Percentiles rank a stretch among this genome's conserved stretches.
Conservation (phyloP, 1,140 invertebrate genomes). For the Cotesia glomerata region DNA sequence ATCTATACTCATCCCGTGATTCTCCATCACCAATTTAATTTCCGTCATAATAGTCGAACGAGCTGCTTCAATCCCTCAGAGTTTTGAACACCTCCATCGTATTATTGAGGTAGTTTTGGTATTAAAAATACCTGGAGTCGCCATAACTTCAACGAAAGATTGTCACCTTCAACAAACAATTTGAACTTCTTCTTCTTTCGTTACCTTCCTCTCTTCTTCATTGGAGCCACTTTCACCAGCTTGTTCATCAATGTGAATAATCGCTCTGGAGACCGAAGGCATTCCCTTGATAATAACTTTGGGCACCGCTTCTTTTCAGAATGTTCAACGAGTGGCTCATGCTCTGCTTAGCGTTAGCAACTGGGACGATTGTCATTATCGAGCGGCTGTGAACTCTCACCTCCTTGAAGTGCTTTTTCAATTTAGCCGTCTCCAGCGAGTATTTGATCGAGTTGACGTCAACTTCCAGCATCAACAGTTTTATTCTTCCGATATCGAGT, state of each 20-base stretch:
- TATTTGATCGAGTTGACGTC: constrained; percentile 74
- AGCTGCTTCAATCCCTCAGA: constrained; percentile 95
- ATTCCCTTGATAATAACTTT: constrained; percentile 91
- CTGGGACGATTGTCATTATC: constrained; percentile 79
- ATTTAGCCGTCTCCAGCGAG: constrained; percentile 77
- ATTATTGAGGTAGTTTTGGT: constrained; percentile 85
- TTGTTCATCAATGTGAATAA: constrained; percentile 74
- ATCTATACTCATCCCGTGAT: constrained; percentile 98
- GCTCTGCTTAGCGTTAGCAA: constrained; percentile 67
- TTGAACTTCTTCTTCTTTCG: constrained; percentile 77
- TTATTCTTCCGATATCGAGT: constrained; percentile 84
- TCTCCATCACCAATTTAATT: constrained; percentile 96
- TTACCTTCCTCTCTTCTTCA: constrained; percentile 71
- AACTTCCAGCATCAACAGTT: constrained; percentile 82
- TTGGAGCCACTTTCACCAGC: too few relatives aligned
- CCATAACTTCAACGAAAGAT: constrained; percentile 92
- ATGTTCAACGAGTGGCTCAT: constrained; percentile 82
- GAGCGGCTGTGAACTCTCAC: constrained; percentile 74
- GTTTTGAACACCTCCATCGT: constrained; percentile 86
- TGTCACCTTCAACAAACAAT: constrained; percentile 95
- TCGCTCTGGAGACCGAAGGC: constrained; percentile 85
- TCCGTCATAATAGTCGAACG: constrained; percentile 95
- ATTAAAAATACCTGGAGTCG: constrained; percentile 85
- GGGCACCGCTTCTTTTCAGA: constrained; percentile 79
- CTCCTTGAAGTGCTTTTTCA: constrained; percentile 74